Evolutionary conservation across 1,140 invertebrate species (phyloP).

Genomic region (Olivierus martensii): DNA sequence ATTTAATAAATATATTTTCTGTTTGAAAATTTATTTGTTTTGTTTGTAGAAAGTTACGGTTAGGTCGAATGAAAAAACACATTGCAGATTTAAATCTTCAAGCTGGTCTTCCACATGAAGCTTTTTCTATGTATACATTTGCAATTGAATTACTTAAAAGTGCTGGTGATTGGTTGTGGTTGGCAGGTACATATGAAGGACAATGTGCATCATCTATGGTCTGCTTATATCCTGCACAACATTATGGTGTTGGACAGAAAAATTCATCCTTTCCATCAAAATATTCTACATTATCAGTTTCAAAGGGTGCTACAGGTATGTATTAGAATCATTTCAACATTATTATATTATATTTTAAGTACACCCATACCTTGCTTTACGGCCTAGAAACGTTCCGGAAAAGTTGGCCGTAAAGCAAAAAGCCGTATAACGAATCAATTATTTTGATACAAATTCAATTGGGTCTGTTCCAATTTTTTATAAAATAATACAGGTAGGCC

Average conservation of each 20-base stretch:
- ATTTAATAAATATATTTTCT: no score
- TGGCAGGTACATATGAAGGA: slow-evolving; percentile 67
- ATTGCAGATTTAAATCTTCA: slow-evolving; percentile 82
- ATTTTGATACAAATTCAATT: no score
- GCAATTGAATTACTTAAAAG: slow-evolving; percentile 68
- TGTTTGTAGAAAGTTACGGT: slow-evolving; percentile 51
- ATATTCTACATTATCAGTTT: no score
- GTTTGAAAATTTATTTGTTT: slow-evolving; percentile 23
- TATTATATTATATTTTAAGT: no score
- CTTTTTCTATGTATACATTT: slow-evolving; percentile 67
- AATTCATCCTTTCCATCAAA: slow-evolving; percentile 46
- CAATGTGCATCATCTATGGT: slow-evolving; percentile 74
- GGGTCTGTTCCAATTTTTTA: no score
- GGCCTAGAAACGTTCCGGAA: no score
- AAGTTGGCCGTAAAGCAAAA: no score
- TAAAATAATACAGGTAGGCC: no score
- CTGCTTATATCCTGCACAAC: slow-evolving; percentile 58
- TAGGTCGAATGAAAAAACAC: slow-evolving; percentile 83
- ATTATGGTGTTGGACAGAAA: slow-evolving; percentile 56
- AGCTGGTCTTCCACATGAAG: slow-evolving; percentile 67
- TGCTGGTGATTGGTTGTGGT: slow-evolving; percentile 87
- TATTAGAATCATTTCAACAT: no score
- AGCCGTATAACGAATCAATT: no score
- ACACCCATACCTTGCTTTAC: no score
- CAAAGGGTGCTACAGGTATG: no score